These are phyloP conservation scores for Mesoligia furuncula DNA, from an alignment of 2,888 invertebrate genomes.

Conservation along the genomic window DNA sequence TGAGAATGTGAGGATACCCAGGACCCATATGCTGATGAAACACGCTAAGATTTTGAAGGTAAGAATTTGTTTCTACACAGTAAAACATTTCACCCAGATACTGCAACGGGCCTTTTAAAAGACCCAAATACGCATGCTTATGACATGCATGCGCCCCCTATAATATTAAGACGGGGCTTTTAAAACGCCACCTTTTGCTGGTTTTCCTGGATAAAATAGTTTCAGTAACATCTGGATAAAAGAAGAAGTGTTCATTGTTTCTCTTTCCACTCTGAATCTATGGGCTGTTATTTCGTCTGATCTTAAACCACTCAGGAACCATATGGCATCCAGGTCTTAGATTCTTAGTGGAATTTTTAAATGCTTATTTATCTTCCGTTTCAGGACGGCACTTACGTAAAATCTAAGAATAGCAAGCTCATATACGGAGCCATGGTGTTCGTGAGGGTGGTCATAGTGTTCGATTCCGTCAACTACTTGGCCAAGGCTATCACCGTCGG, in stretches of 20 bases:
- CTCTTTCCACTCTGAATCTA: not conserved
- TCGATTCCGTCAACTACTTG: conserved; percentile 93
- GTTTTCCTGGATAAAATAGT: no score
- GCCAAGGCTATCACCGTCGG: conserved; percentile 96
- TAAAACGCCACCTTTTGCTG: no score
- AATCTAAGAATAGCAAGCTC: conserved; percentile 94
- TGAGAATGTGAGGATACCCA: conserved; percentile 95
- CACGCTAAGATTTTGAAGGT: conserved; percentile 94
- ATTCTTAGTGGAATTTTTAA: not conserved
- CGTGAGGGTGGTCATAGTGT: conserved; percentile 95
- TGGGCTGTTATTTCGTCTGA: not conserved
- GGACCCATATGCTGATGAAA: conserved; percentile 97
- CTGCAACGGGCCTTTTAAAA: no score
- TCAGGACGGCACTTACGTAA: conserved; percentile 96
- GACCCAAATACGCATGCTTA: no score
- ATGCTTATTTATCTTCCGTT: conserved; percentile 37
- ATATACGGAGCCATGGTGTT: conserved; percentile 98
- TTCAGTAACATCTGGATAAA: not conserved
- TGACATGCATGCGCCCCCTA: no score
- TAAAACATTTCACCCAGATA: not conserved
- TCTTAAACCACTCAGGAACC: not conserved
- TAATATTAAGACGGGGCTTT: no score
- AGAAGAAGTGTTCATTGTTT: not conserved
- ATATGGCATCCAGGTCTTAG: not conserved
- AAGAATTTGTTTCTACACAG: conserved; percentile 36